Percentiles rank a stretch among this genome's conserved stretches.
These are phyloP conservation scores for Polylopha cassiicola DNA, from an alignment of 2,888 invertebrate species.

Conservation along the genomic window DNA sequence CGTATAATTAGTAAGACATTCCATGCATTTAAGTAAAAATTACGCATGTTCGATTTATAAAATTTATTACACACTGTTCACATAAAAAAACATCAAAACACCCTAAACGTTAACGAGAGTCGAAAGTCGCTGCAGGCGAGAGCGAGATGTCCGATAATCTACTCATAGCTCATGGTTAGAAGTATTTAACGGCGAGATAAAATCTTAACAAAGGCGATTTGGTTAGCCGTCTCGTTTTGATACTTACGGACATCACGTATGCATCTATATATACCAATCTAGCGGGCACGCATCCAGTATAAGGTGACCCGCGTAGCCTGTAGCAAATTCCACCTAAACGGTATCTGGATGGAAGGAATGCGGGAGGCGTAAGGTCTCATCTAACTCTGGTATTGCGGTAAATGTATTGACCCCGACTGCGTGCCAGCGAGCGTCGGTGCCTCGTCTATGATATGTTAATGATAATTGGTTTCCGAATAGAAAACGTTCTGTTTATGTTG, in stretches of 20 bases:
- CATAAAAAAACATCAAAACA: constrained; percentile 55
- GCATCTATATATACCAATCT: constrained; percentile 68
- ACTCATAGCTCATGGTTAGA: constrained; percentile 60
- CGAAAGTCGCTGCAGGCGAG: constrained; percentile 63
- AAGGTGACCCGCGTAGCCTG: constrained; percentile 40
- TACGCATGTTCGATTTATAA: no score
- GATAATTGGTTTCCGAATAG: constrained; percentile 74
- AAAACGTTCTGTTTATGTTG: constrained; percentile 69
- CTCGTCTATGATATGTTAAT: constrained; percentile 74
- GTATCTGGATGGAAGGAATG: constrained; percentile 29
- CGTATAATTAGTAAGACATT: no score
- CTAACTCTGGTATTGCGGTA: constrained; percentile 51
- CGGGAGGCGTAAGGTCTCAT: constrained; percentile 42
- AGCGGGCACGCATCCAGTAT: constrained; percentile 41
- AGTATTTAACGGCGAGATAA: constrained; percentile 75
- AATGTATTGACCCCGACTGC: constrained; percentile 73
- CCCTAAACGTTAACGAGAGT: constrained; percentile 55
- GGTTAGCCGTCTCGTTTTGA: constrained; percentile 74
- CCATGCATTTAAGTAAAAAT: no score
- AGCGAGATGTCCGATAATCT: constrained; percentile 65
- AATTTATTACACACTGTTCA: constrained; percentile 25
- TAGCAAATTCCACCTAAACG: constrained; percentile 30
- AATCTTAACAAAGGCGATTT: constrained; percentile 76
- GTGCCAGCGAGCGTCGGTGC: constrained; percentile 67
- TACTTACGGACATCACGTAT: constrained; percentile 67